Evolutionary conservation across 64 coral and sea anemone species (phyloP), one percentile per base, ranked within the genome.

Genomic region (Montipora cactus): DNA sequence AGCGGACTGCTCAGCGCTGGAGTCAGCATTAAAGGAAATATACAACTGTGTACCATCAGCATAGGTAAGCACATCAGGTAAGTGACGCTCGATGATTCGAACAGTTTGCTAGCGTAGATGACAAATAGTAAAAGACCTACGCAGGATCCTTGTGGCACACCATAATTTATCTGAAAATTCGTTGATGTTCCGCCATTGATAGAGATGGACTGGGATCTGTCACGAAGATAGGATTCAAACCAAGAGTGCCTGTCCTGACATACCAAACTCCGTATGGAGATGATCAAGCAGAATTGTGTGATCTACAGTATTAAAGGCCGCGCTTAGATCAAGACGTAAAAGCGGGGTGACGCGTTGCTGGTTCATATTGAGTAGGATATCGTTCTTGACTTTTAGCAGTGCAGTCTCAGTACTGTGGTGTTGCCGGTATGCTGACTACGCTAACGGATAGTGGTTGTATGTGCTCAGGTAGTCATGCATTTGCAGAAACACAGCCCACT

Each of bases 391-490:
- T 12, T 47, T 14, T 1, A 28, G 28, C 28, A 28, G 28, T 28
- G 28, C 28, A 28, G 28, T 28, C 28, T 28, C 28, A 28, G 81
- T 57, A 46, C 81, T 84, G 22, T 84, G 83, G 83, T 67, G 47
- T 66, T 87, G 2, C 53, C 76, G 89, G 67, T 91, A 91, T 44
- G 89, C 53, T 37, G 89, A 80, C 53, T 91, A 78, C 67, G 61
- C 52, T 59, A 68, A 81, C 45, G 89, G 76, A 44, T 91, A 91
- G 77, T 81, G 77, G 22, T 70, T 62, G 47, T 81, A 44, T 75
- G 66, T n/a, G 59, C 53, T 64, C 37, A 91, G 76, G 80, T 91
- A 77, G 49, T 91, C 89, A 47, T 91, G 89, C 8, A 80, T 80
- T 70, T 91, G 75, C 50, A 49, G 72, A 81, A 81, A 62, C 37